A percentile compares a stretch with the other conserved stretches of the same genome.
These are phyloP conservation scores for Dysmachus trigonus DNA, from an alignment of 2,888 invertebrate species.

Conservation along the genomic window DNA sequence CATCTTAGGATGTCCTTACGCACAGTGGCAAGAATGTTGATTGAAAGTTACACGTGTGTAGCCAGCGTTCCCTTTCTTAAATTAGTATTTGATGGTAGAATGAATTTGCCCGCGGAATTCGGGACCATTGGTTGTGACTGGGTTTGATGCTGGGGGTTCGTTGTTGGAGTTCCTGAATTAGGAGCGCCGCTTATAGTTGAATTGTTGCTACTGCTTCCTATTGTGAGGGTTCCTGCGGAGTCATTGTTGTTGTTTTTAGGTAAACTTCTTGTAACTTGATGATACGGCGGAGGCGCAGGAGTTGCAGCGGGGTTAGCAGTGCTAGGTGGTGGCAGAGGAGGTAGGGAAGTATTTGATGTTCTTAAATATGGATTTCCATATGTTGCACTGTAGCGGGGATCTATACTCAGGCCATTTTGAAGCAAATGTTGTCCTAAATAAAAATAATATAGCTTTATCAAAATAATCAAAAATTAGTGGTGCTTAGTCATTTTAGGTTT, in stretches of 20 bases:
- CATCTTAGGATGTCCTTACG: slow-evolving; percentile 15
- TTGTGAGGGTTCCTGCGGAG: slow-evolving; percentile 63
- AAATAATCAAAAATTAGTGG: neutral
- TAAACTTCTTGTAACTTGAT: slow-evolving; percentile 60
- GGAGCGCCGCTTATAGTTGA: slow-evolving; percentile 74
- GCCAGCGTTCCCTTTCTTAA: slow-evolving; percentile 67
- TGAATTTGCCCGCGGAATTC: slow-evolving; percentile 65
- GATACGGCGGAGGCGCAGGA: slow-evolving; percentile 82
- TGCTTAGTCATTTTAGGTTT: neutral
- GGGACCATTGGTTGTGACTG: slow-evolving; percentile 69
- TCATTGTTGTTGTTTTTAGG: slow-evolving; percentile 42
- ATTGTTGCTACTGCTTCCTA: slow-evolving; percentile 60
- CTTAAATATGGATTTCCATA: slow-evolving; percentile 90
- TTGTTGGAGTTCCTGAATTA: slow-evolving; percentile 60
- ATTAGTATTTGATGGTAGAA: slow-evolving; percentile 64
- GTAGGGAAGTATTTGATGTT: slow-evolving; percentile 69
- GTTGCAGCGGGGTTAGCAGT: slow-evolving; percentile 82
- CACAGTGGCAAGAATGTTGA: slow-evolving; percentile 39
- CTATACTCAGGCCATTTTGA: slow-evolving; percentile 67
- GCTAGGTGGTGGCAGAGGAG: slow-evolving; percentile 69
- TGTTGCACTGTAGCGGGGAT: slow-evolving; percentile 86
- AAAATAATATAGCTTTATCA: neutral
- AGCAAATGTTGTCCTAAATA: slow-evolving; percentile 61
- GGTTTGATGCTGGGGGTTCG: slow-evolving; percentile 66
- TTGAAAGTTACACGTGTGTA: slow-evolving; percentile 69